phyloP scores from a whole-genome alignment of 2,888 invertebrate species.

The Volucella zonaria region DNA sequence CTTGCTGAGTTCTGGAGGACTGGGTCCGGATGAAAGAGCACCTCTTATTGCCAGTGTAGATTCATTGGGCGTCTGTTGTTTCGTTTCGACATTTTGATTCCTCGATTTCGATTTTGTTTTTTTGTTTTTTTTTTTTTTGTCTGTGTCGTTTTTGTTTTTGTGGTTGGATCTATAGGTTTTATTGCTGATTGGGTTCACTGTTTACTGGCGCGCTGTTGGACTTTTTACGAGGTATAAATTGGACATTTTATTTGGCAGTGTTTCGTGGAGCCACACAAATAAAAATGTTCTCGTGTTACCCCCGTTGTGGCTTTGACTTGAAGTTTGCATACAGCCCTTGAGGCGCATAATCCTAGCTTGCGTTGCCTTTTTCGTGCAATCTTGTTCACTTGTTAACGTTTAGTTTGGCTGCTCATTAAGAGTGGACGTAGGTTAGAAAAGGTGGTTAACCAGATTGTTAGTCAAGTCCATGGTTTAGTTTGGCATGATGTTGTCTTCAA shows the following conservation, averaged over 20 bases:
- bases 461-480: constrained; percentile 8
- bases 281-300: constrained; percentile 56
- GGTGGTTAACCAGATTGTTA: constrained; percentile 23
- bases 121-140: not conserved
- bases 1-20: constrained; percentile 29
- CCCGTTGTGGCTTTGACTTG: constrained; percentile 1
- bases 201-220: constrained; percentile 55
- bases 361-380: constrained; percentile 1
- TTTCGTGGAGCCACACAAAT: constrained; percentile 56
- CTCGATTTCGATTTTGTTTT: constrained; percentile 1
- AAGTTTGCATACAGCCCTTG: constrained; percentile 37
- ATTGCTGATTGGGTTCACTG: constrained; percentile 61
- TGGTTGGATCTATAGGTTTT: constrained; percentile 39
- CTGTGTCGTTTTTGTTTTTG: not conserved
- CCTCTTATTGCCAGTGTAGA: constrained; percentile 16
- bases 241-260: constrained; percentile 69
- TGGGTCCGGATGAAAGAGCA: not conserved
- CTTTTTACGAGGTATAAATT: constrained; percentile 71
- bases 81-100: constrained; percentile 44
- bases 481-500: not conserved
- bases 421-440: constrained; percentile 38
- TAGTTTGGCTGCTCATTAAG: constrained; percentile 63
- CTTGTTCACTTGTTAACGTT: constrained; percentile 51
- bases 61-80: constrained; percentile 58
- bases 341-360: constrained; percentile 11